Percentiles rank a stretch among this genome's conserved stretches.
phyloP scores from a whole-genome alignment of 1,140 invertebrate species.

The Diuraphis noxia region DNA sequence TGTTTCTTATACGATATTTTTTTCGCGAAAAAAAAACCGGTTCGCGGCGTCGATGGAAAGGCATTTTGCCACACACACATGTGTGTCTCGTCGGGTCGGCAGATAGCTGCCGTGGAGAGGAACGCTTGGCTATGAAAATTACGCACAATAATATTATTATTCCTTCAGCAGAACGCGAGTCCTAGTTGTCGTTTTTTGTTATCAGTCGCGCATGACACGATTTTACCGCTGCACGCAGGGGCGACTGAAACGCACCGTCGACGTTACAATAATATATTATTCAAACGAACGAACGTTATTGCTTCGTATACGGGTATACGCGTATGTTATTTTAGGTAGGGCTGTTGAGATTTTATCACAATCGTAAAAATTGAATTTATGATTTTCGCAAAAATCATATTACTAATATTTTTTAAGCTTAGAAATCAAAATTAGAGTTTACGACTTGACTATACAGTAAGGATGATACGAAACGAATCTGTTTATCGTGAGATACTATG shows the following conservation, averaged over 20 bases:
- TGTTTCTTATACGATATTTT: not conserved
- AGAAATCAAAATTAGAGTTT: too few species aligned
- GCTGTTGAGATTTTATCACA: too few species aligned
- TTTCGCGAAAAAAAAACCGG: not conserved
- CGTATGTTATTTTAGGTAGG: too few species aligned
- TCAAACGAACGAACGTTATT: not conserved
- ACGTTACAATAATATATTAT: not conserved
- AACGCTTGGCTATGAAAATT: not conserved
- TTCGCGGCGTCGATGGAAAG: not conserved
- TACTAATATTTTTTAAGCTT: too few species aligned
- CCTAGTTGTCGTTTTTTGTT: not conserved
- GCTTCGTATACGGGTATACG: too few species aligned
- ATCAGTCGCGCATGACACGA: not conserved
- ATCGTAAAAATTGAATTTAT: too few species aligned
- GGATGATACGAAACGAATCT: too few species aligned
- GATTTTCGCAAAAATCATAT: too few species aligned
- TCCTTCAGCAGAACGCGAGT: not conserved
- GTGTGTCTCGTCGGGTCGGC: not conserved
- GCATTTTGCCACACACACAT: not conserved
- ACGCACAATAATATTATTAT: not conserved
- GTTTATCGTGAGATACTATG: too few species aligned
- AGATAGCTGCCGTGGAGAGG: not conserved
- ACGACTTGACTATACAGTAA: too few species aligned
- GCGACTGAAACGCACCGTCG: too few species aligned
- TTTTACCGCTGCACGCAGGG: not conserved